phyloP scores from a whole-genome alignment of 2,888 invertebrate genomes.

The Orchesella flavescens region DNA sequence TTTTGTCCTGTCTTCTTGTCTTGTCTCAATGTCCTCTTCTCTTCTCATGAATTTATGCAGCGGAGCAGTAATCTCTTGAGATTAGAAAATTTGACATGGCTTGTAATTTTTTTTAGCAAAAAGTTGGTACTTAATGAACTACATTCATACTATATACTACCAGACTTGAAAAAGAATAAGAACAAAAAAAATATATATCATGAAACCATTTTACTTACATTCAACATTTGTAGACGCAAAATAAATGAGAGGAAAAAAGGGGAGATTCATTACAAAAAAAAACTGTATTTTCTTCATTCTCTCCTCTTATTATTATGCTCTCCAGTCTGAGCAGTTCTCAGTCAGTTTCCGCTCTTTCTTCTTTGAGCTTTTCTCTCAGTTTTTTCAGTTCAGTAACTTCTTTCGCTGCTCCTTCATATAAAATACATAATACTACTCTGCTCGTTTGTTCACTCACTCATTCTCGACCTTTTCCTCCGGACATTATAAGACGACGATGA shows the following conservation, averaged over 20 bases:
- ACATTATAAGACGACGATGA: conserved; percentile 14
- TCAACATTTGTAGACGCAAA: neutral
- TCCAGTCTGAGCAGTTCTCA: conserved; percentile 41
- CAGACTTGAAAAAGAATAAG: no score
- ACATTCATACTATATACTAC: no score
- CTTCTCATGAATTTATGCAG: no score
- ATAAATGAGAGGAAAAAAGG: neutral
- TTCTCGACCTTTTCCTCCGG: conserved; percentile 53
- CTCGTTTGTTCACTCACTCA: conserved; percentile 38
- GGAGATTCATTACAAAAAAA: conserved; percentile 12
- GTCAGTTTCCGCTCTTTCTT: conserved; percentile 57
- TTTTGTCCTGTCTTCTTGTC: no score
- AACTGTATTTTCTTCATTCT: conserved; percentile 22
- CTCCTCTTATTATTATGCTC: conserved; percentile 46
- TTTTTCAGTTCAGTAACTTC: conserved; percentile 54
- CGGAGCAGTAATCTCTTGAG: no score
- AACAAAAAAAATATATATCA: neutral
- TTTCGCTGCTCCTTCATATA: conserved; percentile 1
- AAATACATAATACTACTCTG: neutral
- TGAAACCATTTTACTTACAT: neutral
- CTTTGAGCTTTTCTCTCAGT: conserved; percentile 50
- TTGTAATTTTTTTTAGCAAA: neutral
- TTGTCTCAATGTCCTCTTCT: no score
- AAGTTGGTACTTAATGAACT: neutral
- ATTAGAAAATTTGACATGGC: no score